phyloP scores from a whole-genome alignment of 2,113 vertebrate genomes.

The Zosterops borbonicus region DNA sequence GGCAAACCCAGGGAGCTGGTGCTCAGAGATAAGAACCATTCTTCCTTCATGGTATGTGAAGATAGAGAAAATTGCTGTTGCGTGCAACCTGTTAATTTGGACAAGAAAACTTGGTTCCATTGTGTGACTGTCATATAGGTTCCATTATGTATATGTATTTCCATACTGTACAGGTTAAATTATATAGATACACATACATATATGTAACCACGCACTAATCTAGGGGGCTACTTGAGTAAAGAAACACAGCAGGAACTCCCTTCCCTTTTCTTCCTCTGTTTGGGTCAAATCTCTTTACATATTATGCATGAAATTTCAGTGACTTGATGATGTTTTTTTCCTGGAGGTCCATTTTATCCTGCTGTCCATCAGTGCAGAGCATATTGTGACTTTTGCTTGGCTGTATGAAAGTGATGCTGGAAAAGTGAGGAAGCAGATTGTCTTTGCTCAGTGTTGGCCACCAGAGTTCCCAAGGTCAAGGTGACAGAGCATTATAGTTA shows the following conservation, averaged over 20 bases:
- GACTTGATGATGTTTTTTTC: background rate
- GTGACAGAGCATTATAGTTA: background rate
- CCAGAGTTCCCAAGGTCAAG: background rate
- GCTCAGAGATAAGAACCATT: background rate
- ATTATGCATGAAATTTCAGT: background rate
- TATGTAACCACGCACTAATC: background rate
- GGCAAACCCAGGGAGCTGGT: background rate
- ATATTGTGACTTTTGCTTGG: background rate
- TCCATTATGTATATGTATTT: background rate
- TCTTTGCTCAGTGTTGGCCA: background rate
- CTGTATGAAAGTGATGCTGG: background rate
- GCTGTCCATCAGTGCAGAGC: background rate
- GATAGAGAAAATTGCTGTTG: background rate
- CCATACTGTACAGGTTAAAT: background rate
- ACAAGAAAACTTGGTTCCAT: background rate
- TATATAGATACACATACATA: fast-evolving
- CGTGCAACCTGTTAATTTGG: background rate
- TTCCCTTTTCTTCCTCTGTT: background rate
- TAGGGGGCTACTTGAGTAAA: background rate
- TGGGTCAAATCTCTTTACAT: background rate
- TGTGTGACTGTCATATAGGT: background rate
- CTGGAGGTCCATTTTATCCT: background rate
- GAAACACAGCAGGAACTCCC: background rate
- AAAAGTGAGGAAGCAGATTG: background rate
- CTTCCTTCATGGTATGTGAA: background rate